These are phyloP conservation scores for Apeira syringaria DNA, from an alignment of 2,888 invertebrate species.

Conservation along the genomic window DNA sequence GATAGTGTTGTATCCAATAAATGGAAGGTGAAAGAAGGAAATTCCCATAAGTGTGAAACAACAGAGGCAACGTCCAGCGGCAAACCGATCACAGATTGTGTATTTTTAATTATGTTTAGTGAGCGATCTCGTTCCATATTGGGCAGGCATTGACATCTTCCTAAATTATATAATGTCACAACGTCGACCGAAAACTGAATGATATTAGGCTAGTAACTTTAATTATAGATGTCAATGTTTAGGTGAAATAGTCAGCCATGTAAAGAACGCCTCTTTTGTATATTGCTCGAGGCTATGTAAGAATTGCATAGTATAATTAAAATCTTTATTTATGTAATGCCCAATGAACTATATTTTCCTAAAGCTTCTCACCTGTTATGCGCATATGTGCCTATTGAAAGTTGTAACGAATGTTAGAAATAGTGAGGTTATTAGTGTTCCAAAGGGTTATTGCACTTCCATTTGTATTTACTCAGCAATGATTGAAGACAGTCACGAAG, in stretches of 20 bases:
- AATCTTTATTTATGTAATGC: conserved; percentile 63
- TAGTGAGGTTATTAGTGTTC: conserved; percentile 54
- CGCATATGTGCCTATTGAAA: conserved; percentile 71
- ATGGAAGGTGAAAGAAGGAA: conserved; percentile 73
- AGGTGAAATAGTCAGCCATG: conserved; percentile 42
- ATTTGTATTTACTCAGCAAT: conserved; percentile 56
- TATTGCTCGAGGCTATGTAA: conserved; percentile 62
- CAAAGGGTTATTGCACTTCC: conserved; percentile 60
- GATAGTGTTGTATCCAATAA: conserved; percentile 82
- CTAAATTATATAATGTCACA: conserved; percentile 56
- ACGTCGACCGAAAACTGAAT: conserved; percentile 46
- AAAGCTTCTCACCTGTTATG: conserved; percentile 67
- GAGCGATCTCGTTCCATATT: conserved; percentile 43
- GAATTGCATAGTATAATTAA: conserved; percentile 59
- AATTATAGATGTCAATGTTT: conserved; percentile 54
- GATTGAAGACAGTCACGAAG: conserved; percentile 34
- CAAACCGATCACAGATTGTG: conserved; percentile 53
- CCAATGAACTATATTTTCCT: conserved; percentile 69
- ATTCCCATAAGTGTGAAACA: conserved; percentile 68
- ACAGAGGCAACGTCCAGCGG: conserved; percentile 55
- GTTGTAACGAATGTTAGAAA: conserved; percentile 61
- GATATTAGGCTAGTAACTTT: conserved; percentile 61
- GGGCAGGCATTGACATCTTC: conserved; percentile 54
- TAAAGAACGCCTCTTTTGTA: conserved; percentile 50
- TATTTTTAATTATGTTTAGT: conserved; percentile 61